Evolutionary conservation across 2,797 vertebrate genomes (phyloP).

Genomic region (Fratercula arctica): DNA sequence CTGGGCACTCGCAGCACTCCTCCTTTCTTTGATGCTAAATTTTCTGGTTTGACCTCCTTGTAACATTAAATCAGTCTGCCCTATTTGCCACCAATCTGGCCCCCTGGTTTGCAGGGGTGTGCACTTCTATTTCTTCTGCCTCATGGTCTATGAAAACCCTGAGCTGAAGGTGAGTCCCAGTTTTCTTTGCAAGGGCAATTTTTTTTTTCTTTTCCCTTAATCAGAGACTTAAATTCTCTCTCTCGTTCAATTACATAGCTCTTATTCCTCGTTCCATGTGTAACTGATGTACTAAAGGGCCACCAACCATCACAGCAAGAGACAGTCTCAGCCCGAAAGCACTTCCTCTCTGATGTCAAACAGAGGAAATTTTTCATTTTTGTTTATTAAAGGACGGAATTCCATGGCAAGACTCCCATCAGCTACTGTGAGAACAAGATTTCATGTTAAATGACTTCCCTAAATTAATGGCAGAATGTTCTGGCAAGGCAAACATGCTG

Average conservation of each 20-base stretch:
- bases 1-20: conserved; percentile 79
- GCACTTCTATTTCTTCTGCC: neutral
- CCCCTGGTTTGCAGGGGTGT: neutral
- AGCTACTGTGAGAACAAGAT: neutral
- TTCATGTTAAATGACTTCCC: neutral
- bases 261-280: neutral
- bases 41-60: conserved; percentile 86
- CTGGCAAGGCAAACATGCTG: neutral
- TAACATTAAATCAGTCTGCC: conserved; percentile 72
- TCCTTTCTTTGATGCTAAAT: conserved; percentile 87
- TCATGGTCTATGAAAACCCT: neutral
- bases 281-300: neutral
- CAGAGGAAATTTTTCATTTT: neutral
- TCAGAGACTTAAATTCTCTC: neutral
- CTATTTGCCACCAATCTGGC: conserved; percentile 82
- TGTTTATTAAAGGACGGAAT: neutral
- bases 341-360: neutral
- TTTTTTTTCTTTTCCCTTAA: neutral
- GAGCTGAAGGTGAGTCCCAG: neutral
- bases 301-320: neutral
- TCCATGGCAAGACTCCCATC: neutral
- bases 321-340: neutral
- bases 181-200: neutral
- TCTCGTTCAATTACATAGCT: neutral
- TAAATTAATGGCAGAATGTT: neutral